phyloP scores from a whole-genome alignment of 1,140 invertebrate genomes.

The Limonius californicus region DNA sequence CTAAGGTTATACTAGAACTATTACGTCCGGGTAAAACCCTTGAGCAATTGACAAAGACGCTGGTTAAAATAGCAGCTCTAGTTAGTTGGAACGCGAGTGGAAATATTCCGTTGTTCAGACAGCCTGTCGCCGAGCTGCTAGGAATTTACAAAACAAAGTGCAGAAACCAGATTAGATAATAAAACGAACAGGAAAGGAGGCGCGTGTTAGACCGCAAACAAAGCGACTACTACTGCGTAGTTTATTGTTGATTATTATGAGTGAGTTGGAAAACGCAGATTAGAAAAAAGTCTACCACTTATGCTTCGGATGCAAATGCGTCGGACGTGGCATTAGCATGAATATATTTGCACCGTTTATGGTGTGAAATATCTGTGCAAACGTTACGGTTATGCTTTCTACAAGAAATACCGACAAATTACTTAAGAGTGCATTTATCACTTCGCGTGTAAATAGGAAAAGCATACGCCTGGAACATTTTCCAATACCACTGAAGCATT shows the following conservation, averaged over 20 bases:
- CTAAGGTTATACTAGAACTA: too few species aligned
- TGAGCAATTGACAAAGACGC: background rate
- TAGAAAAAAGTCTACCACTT: too few species aligned
- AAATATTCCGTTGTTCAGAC: constrained; percentile 1
- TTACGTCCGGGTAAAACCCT: background rate
- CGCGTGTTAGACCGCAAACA: background rate
- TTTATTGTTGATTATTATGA: background rate
- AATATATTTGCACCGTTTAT: too few species aligned
- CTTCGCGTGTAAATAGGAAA: too few species aligned
- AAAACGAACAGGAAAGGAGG: background rate
- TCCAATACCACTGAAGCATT: too few species aligned
- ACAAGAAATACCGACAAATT: too few species aligned
- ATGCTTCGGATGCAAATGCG: too few species aligned
- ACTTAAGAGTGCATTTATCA: too few species aligned
- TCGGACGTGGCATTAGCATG: too few species aligned
- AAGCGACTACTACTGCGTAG: background rate
- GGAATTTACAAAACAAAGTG: background rate
- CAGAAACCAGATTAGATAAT: constrained; percentile 1
- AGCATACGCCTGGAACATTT: too few species aligned
- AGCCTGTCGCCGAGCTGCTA: background rate
- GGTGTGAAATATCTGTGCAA: too few species aligned
- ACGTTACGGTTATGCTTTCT: too few species aligned
- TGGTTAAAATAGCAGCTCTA: background rate
- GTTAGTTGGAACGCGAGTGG: background rate
- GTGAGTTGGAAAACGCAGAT: background rate